phyloP scores from a whole-genome alignment of 2,113 vertebrate species.

The Symphodus melops region DNA sequence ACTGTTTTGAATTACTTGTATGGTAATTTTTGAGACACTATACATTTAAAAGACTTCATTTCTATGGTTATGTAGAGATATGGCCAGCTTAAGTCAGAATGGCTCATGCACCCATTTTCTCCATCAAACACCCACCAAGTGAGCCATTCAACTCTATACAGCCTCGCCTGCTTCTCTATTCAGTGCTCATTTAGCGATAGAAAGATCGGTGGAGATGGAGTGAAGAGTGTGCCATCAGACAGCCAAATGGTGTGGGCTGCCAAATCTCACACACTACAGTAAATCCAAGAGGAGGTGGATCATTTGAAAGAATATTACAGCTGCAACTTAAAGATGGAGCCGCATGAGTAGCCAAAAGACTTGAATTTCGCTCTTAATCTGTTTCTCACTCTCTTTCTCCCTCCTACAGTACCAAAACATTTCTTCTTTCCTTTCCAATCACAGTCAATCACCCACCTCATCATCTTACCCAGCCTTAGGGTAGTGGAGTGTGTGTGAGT shows the following conservation, averaged over 20 bases:
- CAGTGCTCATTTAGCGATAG: conserved; percentile 66
- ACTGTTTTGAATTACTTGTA: conserved; percentile 72
- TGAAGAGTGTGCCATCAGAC: conserved; percentile 36
- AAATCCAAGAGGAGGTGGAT: conserved; percentile 41
- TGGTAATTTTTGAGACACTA: conserved; percentile 78
- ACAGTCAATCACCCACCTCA: conserved; percentile 72
- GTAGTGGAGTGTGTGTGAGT: conserved; percentile 15
- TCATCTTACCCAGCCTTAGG: conserved; percentile 79
- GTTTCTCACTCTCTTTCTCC: conserved; percentile 56
- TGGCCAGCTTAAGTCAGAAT: conserved; percentile 57
- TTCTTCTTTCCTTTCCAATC: conserved; percentile 63
- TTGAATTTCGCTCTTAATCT: conserved; percentile 70
- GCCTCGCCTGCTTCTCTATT: conserved; percentile 54
- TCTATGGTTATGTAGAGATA: conserved; percentile 68
- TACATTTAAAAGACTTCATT: conserved; percentile 82
- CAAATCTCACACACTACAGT: conserved; percentile 23
- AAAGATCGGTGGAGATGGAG: conserved; percentile 60
- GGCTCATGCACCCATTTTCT: conserved; percentile 58
- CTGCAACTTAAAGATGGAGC: conserved; percentile 63
- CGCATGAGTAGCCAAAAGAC: conserved; percentile 60
- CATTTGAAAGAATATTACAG: conserved; percentile 60
- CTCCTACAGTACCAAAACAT: conserved; percentile 54
- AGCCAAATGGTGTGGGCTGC: conserved; percentile 42
- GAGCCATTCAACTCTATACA: conserved; percentile 57
- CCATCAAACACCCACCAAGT: conserved; percentile 66